These are phyloP conservation scores for Pogonocichla stellata DNA, from an alignment of 2,113 vertebrate genomes.

Conservation along the genomic window DNA sequence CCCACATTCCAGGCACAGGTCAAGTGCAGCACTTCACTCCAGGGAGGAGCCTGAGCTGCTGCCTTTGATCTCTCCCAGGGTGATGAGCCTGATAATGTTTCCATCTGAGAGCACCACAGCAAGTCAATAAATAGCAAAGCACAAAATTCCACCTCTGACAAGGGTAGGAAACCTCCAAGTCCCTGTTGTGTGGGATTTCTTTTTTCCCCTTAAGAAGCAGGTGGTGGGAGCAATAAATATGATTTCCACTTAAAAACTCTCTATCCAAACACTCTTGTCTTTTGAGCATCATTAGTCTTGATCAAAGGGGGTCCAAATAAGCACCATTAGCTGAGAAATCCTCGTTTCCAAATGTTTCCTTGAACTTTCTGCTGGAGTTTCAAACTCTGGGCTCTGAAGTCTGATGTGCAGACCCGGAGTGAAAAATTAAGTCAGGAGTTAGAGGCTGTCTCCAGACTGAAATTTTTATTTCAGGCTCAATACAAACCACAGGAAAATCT, in stretches of 20 bases:
- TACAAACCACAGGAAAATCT: neutral
- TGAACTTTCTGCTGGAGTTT: neutral
- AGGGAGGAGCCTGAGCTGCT: conserved; percentile 37
- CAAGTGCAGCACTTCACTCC: conserved; percentile 39
- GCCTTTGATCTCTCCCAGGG: conserved; percentile 17
- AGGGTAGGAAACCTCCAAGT: neutral
- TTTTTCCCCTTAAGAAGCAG: neutral
- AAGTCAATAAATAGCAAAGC: conserved; percentile 30
- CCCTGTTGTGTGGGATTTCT: neutral
- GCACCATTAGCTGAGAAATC: neutral
- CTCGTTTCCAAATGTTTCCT: neutral
- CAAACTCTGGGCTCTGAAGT: neutral
- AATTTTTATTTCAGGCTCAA: neutral
- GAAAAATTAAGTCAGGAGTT: neutral
- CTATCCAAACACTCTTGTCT: neutral
- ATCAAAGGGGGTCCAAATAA: neutral
- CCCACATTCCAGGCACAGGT: conserved; percentile 30
- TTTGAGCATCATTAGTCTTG: neutral
- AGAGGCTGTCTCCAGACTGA: neutral
- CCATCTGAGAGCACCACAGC: conserved; percentile 39
- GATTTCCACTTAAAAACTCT: conserved; percentile 14
- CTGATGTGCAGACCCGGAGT: neutral
- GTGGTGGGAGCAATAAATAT: neutral
- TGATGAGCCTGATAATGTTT: conserved; percentile 48
- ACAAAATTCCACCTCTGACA: conserved; percentile 1